Conservation (phyloP, 2,113 vertebrate genomes). For the Collichthys lucidus region DNA sequence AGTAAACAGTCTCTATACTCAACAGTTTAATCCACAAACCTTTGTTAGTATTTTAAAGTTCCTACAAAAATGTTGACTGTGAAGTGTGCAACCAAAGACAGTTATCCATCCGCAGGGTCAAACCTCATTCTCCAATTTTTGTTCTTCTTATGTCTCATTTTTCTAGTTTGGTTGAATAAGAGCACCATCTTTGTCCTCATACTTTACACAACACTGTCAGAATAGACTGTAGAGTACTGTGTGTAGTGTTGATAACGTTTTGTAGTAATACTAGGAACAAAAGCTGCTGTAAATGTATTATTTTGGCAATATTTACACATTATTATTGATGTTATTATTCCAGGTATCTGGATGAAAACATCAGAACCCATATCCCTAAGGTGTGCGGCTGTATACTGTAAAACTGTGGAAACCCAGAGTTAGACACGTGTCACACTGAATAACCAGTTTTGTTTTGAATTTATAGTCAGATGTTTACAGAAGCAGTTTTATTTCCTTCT, state of each 20-base stretch:
- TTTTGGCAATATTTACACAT: not conserved
- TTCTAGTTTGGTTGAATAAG: too few relatives aligned
- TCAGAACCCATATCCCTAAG: conserved; percentile 85
- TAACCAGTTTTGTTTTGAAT: too few relatives aligned
- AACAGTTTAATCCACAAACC: not conserved
- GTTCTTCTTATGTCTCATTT: not conserved
- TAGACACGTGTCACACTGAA: too few relatives aligned
- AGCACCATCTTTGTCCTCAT: too few relatives aligned
- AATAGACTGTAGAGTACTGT: not conserved
- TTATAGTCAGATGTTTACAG: too few relatives aligned
- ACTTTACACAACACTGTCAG: not conserved
- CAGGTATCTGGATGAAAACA: conserved; percentile 97
- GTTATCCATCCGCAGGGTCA: not conserved
- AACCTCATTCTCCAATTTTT: not conserved
- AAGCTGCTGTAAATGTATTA: not conserved
- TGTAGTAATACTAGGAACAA: not conserved
- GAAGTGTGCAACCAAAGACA: too few relatives aligned
- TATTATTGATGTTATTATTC: conserved; percentile 10
- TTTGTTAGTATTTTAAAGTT: not conserved
- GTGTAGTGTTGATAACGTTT: not conserved
- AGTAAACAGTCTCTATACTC: conserved; percentile 17
- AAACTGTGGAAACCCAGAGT: too few relatives aligned
- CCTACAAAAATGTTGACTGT: too few relatives aligned
- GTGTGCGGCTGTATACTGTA: not conserved
- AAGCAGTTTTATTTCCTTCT: too few relatives aligned